phyloP scores from a whole-genome alignment of 2,113 vertebrate species.

The Paradoxurus hermaphroditus region DNA sequence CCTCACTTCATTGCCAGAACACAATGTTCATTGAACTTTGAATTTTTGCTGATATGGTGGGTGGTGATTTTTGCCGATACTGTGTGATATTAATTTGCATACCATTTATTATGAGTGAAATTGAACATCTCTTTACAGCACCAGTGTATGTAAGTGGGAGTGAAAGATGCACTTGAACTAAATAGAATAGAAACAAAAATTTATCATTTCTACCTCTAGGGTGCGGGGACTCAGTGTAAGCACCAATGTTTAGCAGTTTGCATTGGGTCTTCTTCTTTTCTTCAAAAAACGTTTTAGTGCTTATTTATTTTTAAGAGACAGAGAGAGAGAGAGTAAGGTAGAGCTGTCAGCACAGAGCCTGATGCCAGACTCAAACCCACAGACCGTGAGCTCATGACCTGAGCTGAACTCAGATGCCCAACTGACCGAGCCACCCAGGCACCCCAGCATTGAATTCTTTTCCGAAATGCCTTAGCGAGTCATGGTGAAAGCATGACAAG shows the following conservation, averaged over 20 bases:
- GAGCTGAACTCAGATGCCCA: too few relatives aligned
- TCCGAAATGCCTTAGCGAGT: not conserved
- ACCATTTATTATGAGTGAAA: not conserved
- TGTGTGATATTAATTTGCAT: not conserved
- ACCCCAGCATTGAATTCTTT: not conserved
- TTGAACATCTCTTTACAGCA: not conserved
- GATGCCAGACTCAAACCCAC: too few relatives aligned
- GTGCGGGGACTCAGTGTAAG: not conserved
- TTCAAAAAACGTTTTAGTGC: too few relatives aligned
- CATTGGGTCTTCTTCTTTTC: not conserved
- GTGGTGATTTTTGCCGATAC: not conserved
- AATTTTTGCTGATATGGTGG: not conserved
- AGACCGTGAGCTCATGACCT: too few relatives aligned
- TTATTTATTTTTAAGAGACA: too few relatives aligned
- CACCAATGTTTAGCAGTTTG: not conserved
- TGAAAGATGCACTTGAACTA: not conserved
- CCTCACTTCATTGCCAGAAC: not conserved
- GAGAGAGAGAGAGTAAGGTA: too few relatives aligned
- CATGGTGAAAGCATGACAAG: not conserved
- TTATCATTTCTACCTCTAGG: not conserved
- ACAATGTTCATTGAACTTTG: not conserved
- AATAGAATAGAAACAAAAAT: not conserved
- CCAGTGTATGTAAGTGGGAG: not conserved
- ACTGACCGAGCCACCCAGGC: too few relatives aligned
- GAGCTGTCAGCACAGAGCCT: too few relatives aligned